These are phyloP conservation scores for Cephus rjabovi DNA, from an alignment of 2,888 invertebrate species.

Conservation along the genomic window DNA sequence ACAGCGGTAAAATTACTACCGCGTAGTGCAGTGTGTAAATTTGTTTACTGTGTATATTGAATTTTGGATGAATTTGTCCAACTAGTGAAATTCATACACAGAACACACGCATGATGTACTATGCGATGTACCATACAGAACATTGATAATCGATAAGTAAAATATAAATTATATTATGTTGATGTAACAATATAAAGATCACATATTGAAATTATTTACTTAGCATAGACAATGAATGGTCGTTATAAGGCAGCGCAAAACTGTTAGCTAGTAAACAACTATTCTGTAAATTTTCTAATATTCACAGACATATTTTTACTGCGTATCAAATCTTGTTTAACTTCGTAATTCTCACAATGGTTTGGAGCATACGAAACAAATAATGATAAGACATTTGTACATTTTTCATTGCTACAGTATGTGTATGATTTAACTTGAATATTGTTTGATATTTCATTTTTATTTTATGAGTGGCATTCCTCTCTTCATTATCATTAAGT, in stretches of 20 bases:
- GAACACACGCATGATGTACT: not conserved
- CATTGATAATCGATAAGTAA: not conserved
- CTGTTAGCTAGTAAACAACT: not conserved
- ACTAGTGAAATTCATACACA: not conserved
- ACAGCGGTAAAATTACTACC: not conserved
- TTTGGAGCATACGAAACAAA: not conserved
- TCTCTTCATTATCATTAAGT: constrained; percentile 1
- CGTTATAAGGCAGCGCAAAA: not conserved
- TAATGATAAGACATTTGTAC: constrained; percentile 14
- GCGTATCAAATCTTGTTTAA: not conserved
- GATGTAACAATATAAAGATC: not conserved
- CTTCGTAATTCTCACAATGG: not conserved
- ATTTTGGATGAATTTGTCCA: not conserved
- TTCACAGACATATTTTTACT: not conserved
- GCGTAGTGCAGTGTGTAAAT: not conserved
- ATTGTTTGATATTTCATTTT: constrained; percentile 14
- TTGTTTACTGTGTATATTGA: not conserved
- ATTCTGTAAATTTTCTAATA: not conserved
- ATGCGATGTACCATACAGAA: not conserved
- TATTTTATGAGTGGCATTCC: constrained; percentile 10
- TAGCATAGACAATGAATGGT: not conserved
- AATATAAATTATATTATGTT: not conserved
- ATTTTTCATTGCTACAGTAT: constrained; percentile 19
- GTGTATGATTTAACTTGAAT: constrained; percentile 16
- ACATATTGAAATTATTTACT: not conserved